Percentiles rank a stretch among this genome's conserved stretches.
These are phyloP conservation scores for Laupala kohalensis DNA, from an alignment of 1,140 invertebrate species.

Conservation along the genomic window DNA sequence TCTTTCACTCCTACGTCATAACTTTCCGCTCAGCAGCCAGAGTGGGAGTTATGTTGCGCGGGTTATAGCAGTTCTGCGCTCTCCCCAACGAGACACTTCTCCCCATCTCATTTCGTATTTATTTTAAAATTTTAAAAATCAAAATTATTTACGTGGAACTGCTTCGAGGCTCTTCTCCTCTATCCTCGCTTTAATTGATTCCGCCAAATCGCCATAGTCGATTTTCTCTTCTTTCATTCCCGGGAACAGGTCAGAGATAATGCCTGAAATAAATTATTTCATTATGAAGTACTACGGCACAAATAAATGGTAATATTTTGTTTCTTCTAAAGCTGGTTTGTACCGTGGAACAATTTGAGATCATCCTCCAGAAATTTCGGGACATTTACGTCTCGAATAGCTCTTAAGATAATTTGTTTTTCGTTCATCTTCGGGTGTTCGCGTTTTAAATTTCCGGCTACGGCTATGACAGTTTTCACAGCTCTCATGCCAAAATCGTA, in stretches of 20 bases:
- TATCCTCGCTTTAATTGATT: slow-evolving; percentile 28
- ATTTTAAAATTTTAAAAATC: too few relatives aligned
- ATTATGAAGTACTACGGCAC: too few relatives aligned
- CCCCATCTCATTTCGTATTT: too few relatives aligned
- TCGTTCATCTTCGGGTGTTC: slow-evolving; percentile 48
- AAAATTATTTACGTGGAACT: slow-evolving; percentile 44
- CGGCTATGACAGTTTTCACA: slow-evolving; percentile 50
- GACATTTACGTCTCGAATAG: slow-evolving; percentile 56
- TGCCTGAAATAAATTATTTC: slow-evolving; percentile 35
- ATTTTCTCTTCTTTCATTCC: slow-evolving; percentile 41
- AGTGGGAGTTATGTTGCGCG: too few relatives aligned
- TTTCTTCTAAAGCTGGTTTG: not conserved
- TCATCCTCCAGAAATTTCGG: slow-evolving; percentile 59
- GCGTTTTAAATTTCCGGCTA: slow-evolving; percentile 52
- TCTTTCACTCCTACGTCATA: too few relatives aligned
- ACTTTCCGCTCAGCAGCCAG: too few relatives aligned
- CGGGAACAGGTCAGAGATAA: slow-evolving; percentile 59
- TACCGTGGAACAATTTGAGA: slow-evolving; percentile 48
- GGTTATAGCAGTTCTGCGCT: too few relatives aligned
- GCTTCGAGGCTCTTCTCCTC: slow-evolving; percentile 34
- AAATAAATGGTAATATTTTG: not conserved
- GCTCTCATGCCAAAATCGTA: slow-evolving; percentile 41
- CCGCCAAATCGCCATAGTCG: slow-evolving; percentile 39
- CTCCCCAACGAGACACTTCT: too few relatives aligned
- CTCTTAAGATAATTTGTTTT: slow-evolving; percentile 38